Evolutionary conservation across 2,888 invertebrate genomes (phyloP), one percentile per base, ranked within the genome.

Genomic region (Seladonia tumulorum): DNA sequence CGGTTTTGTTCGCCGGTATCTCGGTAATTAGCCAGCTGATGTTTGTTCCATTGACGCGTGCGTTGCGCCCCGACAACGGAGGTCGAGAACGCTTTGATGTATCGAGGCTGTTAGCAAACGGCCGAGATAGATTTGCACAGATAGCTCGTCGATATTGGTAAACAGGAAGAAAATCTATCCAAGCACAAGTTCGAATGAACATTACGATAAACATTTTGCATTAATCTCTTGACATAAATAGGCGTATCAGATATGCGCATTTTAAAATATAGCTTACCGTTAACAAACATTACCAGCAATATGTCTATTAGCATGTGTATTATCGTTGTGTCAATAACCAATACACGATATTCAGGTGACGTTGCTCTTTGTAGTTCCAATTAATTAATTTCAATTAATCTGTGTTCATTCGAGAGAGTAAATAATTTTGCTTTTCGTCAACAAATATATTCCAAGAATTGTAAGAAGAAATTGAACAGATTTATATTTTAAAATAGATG

Each of bases 11-110:
- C 10, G 16, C 22, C 66, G 29, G 29, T 14, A 2, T 22, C 68
- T 25, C 35, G n/a, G 42, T 80, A 53, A 82, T 82, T 82, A 73
- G 42, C 45, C 45, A 29, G 66, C 5, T 57, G 47, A 66, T 39
- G 45, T 29, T 73, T 74, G 53, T 53, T 16, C 39, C 8, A 10
- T 29, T 29, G 47, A 12, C 39, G 18, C 72, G 47, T 47, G 25
- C 29, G 42, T 79, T 66, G 8, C 29, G 39, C 66, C 35, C 35
- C 35, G 35, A 35, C 35, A 35, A 35, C 35, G 35, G 35, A 35
- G 35, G 35, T 35, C 35, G 35, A 5, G 4, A 35, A 35, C 35
- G 45, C 45, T 45, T 75, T 45, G 57, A 68, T 75, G 18, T 29
- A 39, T 42, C 25, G 70, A 18, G 4, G 10, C 18, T 35, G 66